phyloP scores from a whole-genome alignment of 1,140 invertebrate species.

The Epicauta chinensis region DNA sequence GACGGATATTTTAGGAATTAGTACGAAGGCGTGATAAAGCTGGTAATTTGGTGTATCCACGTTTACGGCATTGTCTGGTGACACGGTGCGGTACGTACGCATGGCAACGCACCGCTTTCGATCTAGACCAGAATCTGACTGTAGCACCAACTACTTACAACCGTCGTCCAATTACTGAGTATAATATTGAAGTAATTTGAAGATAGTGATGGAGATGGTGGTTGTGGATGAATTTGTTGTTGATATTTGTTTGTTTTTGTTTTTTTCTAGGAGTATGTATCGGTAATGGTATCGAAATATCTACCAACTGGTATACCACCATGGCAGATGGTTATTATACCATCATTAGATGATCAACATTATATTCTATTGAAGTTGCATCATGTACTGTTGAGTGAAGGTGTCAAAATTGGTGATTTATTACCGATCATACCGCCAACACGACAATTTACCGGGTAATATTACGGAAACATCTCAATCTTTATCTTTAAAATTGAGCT shows the following conservation, averaged over 20 bases:
- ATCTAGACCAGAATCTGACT: conserved; percentile 65
- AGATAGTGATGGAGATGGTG: neutral
- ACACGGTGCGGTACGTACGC: conserved; percentile 63
- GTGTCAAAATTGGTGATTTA: conserved; percentile 66
- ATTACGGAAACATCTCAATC: neutral
- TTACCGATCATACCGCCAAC: conserved; percentile 55
- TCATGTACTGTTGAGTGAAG: conserved; percentile 63
- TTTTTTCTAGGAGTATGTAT: conserved; percentile 63
- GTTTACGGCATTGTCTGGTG: conserved; percentile 52
- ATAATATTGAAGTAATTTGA: conserved; percentile 61
- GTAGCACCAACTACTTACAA: conserved; percentile 55
- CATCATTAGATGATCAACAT: conserved; percentile 55
- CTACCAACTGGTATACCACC: conserved; percentile 61
- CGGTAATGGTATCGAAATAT: conserved; percentile 70
- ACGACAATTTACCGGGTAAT: conserved; percentile 33
- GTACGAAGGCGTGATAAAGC: conserved; percentile 50
- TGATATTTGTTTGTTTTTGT: neutral
- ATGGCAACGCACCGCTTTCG: conserved; percentile 57
- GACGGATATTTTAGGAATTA: conserved; percentile 44
- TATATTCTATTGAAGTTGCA: conserved; percentile 70
- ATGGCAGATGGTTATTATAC: conserved; percentile 75
- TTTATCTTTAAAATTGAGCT: too few species aligned
- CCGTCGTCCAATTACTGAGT: conserved; percentile 59
- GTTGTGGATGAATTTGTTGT: neutral
- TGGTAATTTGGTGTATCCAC: conserved; percentile 53